Percentiles rank a stretch among this genome's conserved stretches.
Evolutionary conservation across 1,140 invertebrate species (phyloP).

Genomic region (Drosophila auraria): DNA sequence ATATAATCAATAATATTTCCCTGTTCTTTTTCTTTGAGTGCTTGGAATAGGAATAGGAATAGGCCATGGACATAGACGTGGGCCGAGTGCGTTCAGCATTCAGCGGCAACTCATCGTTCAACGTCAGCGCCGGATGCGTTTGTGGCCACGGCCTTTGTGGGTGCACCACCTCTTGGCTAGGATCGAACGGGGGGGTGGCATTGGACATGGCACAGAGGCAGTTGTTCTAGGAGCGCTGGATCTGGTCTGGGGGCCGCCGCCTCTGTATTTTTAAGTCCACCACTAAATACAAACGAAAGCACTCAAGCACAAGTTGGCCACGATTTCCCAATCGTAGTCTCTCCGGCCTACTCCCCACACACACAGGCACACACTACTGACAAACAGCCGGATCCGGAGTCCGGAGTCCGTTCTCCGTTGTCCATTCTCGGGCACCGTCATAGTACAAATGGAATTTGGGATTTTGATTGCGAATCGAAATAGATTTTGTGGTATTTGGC

Average conservation of each 20-base stretch:
- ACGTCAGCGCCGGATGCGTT: slow-evolving; percentile 73
- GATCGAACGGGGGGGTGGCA: not conserved
- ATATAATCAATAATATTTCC: not conserved
- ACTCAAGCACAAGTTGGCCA: slow-evolving; percentile 84
- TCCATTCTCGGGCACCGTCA: slow-evolving; percentile 36
- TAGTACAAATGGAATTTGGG: slow-evolving; percentile 78
- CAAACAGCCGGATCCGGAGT: slow-evolving; percentile 1
- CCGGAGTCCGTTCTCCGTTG: not conserved
- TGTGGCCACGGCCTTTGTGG: slow-evolving; percentile 76
- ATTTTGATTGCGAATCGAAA: slow-evolving; percentile 85
- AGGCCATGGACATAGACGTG: slow-evolving; percentile 23
- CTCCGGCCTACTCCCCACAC: slow-evolving; percentile 38
- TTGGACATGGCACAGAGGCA: not conserved
- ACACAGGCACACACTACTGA: not conserved
- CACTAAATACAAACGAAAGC: slow-evolving; percentile 85
- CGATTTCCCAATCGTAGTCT: slow-evolving; percentile 63
- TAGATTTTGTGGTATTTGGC: slow-evolving; percentile 84
- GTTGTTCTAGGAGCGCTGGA: slow-evolving; percentile 3
- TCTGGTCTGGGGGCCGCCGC: slow-evolving; percentile 33
- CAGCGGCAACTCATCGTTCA: slow-evolving; percentile 67
- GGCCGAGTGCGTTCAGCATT: slow-evolving; percentile 23
- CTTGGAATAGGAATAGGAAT: not conserved
- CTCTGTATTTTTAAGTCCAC: slow-evolving; percentile 84
- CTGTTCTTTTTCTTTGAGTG: not conserved
- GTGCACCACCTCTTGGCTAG: slow-evolving; percentile 18